These are phyloP conservation scores for Acanthochromis polyacanthus DNA, from an alignment of 2,113 vertebrate species.

Conservation along the genomic window DNA sequence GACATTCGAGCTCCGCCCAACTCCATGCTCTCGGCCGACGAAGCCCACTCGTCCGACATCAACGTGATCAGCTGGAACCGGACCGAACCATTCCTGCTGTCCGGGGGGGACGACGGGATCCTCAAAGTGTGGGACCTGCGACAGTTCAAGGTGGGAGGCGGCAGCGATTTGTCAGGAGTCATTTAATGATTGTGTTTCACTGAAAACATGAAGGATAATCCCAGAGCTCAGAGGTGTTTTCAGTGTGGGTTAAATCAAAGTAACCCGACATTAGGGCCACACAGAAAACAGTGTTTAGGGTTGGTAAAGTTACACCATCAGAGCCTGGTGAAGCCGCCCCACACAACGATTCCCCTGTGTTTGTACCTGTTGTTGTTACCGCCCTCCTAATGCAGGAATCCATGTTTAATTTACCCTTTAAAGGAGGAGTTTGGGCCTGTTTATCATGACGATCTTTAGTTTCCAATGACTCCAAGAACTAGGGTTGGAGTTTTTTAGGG, in stretches of 20 bases:
- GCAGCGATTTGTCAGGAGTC: neutral
- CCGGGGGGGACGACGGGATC: constrained; percentile 90
- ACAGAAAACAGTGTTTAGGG: constrained; percentile 4
- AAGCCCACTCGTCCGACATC: constrained; percentile 88
- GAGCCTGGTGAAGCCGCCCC: neutral
- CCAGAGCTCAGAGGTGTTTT: neutral
- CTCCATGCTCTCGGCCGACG: constrained; percentile 89
- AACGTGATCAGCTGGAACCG: constrained; percentile 94
- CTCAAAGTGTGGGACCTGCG: constrained; percentile 93
- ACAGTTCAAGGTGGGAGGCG: constrained; percentile 87
- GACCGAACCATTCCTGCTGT: constrained; percentile 91
- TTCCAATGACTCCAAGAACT: too few relatives aligned
- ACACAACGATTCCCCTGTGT: constrained; percentile 19
- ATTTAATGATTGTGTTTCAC: neutral
- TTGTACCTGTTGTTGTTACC: neutral
- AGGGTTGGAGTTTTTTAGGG: too few relatives aligned
- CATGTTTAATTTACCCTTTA: neutral
- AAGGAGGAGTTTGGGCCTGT: neutral
- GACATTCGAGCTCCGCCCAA: constrained; percentile 89
- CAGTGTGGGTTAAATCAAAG: neutral
- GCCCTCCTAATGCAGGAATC: neutral
- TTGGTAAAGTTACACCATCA: constrained; percentile 9
- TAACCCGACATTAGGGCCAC: neutral
- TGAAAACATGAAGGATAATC: neutral
- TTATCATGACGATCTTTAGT: neutral